Conservation (phyloP, 2,888 invertebrate species). For the Macroteleia sp. region DNA sequence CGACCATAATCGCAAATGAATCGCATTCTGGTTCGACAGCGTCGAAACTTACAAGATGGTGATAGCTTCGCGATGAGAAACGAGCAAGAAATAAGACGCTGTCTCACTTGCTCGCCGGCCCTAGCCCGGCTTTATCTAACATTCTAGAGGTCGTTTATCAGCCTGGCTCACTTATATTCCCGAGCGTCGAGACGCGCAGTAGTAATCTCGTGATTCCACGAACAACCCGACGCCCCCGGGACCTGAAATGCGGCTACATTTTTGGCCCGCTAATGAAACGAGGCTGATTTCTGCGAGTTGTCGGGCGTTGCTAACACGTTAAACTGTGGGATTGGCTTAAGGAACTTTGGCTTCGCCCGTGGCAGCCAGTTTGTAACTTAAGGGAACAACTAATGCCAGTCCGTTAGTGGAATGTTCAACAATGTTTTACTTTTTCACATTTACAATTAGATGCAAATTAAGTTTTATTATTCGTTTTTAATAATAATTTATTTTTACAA, state of each 20-base stretch:
- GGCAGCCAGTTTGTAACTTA: constrained; percentile 10
- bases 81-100: constrained; percentile 37
- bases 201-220: constrained; percentile 62
- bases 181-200: constrained; percentile 63
- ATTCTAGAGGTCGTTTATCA: constrained; percentile 81
- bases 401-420: background rate
- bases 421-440: background rate
- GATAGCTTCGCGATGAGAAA: constrained; percentile 57
- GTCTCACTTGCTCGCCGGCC: constrained; percentile 61
- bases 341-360: constrained; percentile 16
- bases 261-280: constrained; percentile 40
- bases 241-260: constrained; percentile 34
- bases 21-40: constrained; percentile 50
- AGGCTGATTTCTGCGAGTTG: constrained; percentile 25
- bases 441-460: no score
- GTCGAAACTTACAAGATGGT: constrained; percentile 60
- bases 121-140: constrained; percentile 78
- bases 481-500: no score
- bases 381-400: constrained; percentile 3
- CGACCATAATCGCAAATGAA: constrained; percentile 29
- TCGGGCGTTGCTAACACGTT: constrained; percentile 15
- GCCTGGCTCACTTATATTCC: constrained; percentile 73
- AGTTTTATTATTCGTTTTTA: no score
- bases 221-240: constrained; percentile 27
- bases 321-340: constrained; percentile 32